Conservation (phyloP, 2,113 vertebrate genomes). For the cat (Felis catus) region F.catus_Fca126_mat1.0 CM031418.1:38868001-38868500, state of each 20-base stretch:
- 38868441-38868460: background rate
- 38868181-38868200: too few species aligned
- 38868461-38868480: background rate
- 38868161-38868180: too few species aligned
- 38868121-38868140: background rate
- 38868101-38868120: background rate
- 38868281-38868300: too few species aligned
- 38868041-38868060: background rate
- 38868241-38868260: too few species aligned
- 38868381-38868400: background rate
- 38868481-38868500: background rate
- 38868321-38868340: too few species aligned
- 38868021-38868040: background rate
- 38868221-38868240: too few species aligned
- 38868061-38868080: background rate
- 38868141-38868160: too few species aligned
- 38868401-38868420: background rate
- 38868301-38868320: too few species aligned
- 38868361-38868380: too few species aligned
- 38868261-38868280: too few species aligned
- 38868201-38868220: too few species aligned
- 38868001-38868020: background rate
- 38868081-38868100: background rate
- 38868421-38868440: background rate
- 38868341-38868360: too few species aligned